Percentiles rank a stretch among this genome's conserved stretches.
Evolutionary conservation across 2,113 vertebrate species (phyloP).

Genomic region (Clarias macrocephalus): DNA sequence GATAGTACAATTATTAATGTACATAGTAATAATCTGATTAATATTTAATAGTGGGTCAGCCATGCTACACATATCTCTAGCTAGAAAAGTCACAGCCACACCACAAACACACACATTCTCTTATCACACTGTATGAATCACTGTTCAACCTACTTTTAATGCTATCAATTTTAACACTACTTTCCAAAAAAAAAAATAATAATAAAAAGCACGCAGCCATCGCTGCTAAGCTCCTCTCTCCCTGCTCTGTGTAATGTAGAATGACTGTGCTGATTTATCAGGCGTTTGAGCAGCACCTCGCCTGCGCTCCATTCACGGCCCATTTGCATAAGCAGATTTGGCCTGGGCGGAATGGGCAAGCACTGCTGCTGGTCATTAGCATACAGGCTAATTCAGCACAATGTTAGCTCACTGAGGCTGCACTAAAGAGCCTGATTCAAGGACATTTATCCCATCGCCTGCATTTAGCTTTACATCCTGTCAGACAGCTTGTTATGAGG

Average conservation of each 20-base stretch:
- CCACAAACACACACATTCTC: conserved; percentile 9
- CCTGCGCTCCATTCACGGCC: conserved; percentile 88
- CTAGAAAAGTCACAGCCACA: conserved; percentile 4
- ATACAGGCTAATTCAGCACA: conserved; percentile 89
- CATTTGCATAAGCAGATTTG: conserved; percentile 96
- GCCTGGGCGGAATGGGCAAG: conserved; percentile 76
- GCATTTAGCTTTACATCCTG: conserved; percentile 78
- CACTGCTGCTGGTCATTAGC: conserved; percentile 84
- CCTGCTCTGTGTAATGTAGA: background rate
- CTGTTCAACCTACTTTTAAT: conserved; percentile 1
- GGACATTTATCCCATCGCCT: conserved; percentile 84
- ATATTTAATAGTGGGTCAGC: background rate
- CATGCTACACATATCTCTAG: background rate
- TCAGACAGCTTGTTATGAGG: conserved; percentile 86
- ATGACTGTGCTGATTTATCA: conserved; percentile 55
- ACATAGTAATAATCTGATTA: background rate
- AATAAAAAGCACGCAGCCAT: conserved; percentile 5
- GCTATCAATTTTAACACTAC: conserved; percentile 6
- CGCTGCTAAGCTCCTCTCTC: background rate
- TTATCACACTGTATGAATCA: conserved; percentile 17
- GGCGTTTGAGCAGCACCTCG: conserved; percentile 84
- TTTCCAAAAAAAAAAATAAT: background rate
- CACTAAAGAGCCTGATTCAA: conserved; percentile 88
- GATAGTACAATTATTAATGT: conserved; percentile 1
- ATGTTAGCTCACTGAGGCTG: conserved; percentile 86